Conservation (phyloP, 2,888 invertebrate genomes). For the Andricus quercusramuli region DNA sequence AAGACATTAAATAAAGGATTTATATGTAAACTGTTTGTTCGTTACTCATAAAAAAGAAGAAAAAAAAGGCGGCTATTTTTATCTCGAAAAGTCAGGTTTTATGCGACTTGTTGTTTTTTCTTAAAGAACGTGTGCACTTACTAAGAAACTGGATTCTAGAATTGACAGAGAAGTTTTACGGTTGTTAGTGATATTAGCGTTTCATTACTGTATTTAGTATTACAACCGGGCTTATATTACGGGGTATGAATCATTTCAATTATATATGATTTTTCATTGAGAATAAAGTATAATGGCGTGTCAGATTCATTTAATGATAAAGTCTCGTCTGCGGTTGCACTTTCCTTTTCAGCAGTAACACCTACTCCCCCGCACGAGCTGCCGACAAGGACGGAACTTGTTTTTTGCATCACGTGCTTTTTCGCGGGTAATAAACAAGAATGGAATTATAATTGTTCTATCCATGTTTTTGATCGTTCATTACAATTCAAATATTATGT, state of each 20-base stretch:
- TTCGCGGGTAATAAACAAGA: conserved; percentile 21
- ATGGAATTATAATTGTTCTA: conserved; percentile 25
- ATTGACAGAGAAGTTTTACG: conserved; percentile 7
- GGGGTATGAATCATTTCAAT: neutral
- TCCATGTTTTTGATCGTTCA: conserved; percentile 2
- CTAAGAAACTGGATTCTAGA: conserved; percentile 13
- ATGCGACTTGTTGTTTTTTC: neutral
- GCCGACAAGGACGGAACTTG: conserved; percentile 21
- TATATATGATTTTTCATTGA: conserved; percentile 24
- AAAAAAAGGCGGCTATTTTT: neutral
- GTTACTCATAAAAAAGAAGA: neutral
- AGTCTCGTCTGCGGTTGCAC: conserved; percentile 35
- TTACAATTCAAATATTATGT: neutral
- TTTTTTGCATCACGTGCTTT: conserved; percentile 36
- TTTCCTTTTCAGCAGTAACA: conserved; percentile 36
- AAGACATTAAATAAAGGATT: neutral
- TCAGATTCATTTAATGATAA: conserved; percentile 38
- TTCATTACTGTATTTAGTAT: conserved; percentile 6
- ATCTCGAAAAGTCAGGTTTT: neutral
- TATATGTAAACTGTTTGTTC: neutral
- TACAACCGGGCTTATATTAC: neutral
- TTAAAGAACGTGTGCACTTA: neutral
- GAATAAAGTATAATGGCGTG: conserved; percentile 36
- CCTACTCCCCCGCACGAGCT: conserved; percentile 35
- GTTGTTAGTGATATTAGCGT: conserved; percentile 8